A percentile compares a stretch with the other conserved stretches of the same genome.
Evolutionary conservation across 2,888 invertebrate species (phyloP).

Genomic region (Tolmerus cingulatus): DNA sequence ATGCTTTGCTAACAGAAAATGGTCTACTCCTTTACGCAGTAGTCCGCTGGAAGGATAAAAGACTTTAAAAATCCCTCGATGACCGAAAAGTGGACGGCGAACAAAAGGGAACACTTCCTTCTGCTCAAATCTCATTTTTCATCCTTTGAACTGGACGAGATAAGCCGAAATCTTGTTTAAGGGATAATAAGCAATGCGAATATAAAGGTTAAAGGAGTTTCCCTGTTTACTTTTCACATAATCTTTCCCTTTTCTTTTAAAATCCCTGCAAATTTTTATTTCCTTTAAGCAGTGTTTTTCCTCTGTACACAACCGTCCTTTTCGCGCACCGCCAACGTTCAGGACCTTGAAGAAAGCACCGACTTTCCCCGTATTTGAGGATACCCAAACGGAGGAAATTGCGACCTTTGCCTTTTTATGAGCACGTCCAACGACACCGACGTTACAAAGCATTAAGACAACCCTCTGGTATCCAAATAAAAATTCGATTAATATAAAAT

Average conservation of each 20-base stretch:
- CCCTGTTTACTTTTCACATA: slow-evolving; percentile 8
- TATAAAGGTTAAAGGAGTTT: slow-evolving; percentile 10
- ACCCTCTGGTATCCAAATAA: neutral
- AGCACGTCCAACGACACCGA: neutral
- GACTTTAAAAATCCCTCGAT: neutral
- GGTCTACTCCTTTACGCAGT: neutral
- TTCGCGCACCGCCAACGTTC: neutral
- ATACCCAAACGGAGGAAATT: neutral
- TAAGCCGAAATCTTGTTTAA: slow-evolving; percentile 34
- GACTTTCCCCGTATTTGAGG: neutral
- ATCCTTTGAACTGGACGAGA: slow-evolving; percentile 22
- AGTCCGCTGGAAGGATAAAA: neutral
- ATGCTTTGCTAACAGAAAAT: slow-evolving; percentile 10
- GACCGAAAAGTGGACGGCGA: neutral
- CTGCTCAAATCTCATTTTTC: neutral
- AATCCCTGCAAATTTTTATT: neutral
- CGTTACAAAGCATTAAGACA: neutral
- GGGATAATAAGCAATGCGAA: neutral
- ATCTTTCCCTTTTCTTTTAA: neutral
- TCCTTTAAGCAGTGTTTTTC: neutral
- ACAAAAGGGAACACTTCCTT: neutral
- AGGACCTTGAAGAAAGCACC: neutral
- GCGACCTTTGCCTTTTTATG: neutral
- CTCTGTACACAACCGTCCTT: neutral
- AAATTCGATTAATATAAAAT: neutral